A percentile compares a stretch with the other conserved stretches of the same genome.
Evolutionary conservation across 2,888 invertebrate genomes (phyloP).

Genomic region (Eumerus sabulonum): DNA sequence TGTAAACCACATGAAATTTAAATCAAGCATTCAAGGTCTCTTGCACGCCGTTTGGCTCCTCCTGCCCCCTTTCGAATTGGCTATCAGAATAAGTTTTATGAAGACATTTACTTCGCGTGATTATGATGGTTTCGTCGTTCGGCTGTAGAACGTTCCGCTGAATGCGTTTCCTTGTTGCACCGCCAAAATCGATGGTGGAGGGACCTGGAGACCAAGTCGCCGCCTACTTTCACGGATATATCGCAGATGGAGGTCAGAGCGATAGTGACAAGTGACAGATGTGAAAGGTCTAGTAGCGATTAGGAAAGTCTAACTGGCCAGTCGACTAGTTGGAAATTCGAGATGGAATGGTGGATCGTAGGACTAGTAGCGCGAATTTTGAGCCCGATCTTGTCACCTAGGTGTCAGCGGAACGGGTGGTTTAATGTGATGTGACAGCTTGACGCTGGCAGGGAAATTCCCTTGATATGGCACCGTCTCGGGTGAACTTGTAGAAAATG

Average conservation of each 20-base stretch:
- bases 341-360: slow-evolving; percentile 33
- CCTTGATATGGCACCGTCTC: too few relatives aligned
- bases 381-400: slow-evolving; percentile 16
- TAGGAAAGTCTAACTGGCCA: too few relatives aligned
- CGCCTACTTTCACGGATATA: slow-evolving; percentile 36
- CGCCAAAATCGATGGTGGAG: slow-evolving; percentile 18
- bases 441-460: background rate
- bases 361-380: slow-evolving; percentile 52
- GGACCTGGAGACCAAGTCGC: slow-evolving; percentile 8
- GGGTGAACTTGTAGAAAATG: too few relatives aligned
- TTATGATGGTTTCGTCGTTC: slow-evolving; percentile 36
- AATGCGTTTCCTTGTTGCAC: slow-evolving; percentile 46
- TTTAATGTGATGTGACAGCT: slow-evolving; percentile 37
- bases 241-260: slow-evolving; percentile 3
- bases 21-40: slow-evolving; percentile 68
- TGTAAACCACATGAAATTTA: slow-evolving; percentile 67
- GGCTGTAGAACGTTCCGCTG: slow-evolving; percentile 47
- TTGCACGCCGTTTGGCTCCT: slow-evolving; percentile 27
- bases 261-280: slow-evolving; percentile 16
- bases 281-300: too few relatives aligned
- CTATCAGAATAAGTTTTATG: slow-evolving; percentile 6
- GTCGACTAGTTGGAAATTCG: slow-evolving; percentile 41
- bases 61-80: slow-evolving; percentile 2
- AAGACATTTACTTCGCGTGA: slow-evolving; percentile 44
- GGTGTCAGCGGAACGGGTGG: slow-evolving; percentile 8